phyloP scores from a whole-genome alignment of 2,113 vertebrate species.

The Ifrita kowaldi region DNA sequence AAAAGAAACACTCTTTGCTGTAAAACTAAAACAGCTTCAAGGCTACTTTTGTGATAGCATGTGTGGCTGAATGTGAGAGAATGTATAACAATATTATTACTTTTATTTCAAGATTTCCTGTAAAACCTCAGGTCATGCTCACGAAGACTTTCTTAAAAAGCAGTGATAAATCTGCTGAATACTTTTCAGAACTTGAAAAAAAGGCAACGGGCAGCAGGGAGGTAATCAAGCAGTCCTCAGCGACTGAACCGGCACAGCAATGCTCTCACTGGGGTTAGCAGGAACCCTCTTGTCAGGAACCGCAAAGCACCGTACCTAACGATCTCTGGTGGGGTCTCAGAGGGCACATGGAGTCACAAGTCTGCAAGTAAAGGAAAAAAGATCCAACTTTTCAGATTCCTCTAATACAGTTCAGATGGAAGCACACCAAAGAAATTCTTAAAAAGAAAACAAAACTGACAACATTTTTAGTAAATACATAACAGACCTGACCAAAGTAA shows the following conservation, averaged over 20 bases:
- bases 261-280: not conserved
- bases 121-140: constrained; percentile 46
- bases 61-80: constrained; percentile 50
- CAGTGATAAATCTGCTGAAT: constrained; percentile 35
- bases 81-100: constrained; percentile 60
- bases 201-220: not conserved
- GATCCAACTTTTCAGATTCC: not conserved
- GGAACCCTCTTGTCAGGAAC: not conserved
- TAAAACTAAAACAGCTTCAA: constrained; percentile 60
- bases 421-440: not conserved
- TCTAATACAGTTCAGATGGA: not conserved
- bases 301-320: not conserved
- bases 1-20: constrained; percentile 49
- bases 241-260: not conserved
- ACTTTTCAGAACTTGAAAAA: constrained; percentile 10
- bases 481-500: not conserved
- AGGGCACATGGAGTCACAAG: not conserved
- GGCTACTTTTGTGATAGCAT: constrained; percentile 53
- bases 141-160: constrained; percentile 41
- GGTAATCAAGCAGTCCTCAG: not conserved
- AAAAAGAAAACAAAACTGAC: not conserved
- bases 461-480: not conserved
- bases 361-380: not conserved
- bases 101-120: constrained; percentile 55
- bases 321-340: not conserved